Conservation (phyloP, 2,888 invertebrate species). For the Cataglyphis cursor region DNA sequence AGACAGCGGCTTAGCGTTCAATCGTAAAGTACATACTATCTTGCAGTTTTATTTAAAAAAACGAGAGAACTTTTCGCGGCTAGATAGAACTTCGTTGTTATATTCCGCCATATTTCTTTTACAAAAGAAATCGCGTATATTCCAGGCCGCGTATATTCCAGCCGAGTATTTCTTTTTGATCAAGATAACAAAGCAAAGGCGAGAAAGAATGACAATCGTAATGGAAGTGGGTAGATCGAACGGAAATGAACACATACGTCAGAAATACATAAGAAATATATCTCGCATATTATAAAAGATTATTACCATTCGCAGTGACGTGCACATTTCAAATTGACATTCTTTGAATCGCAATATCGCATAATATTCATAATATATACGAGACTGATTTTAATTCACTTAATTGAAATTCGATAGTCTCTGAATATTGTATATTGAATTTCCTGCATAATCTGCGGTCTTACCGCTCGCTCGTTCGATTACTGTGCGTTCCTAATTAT, state of each 20-base stretch:
- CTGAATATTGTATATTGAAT: slow-evolving; percentile 16
- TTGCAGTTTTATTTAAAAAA: not conserved
- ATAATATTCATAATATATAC: slow-evolving; percentile 1
- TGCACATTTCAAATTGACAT: not conserved
- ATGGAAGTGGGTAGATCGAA: not conserved
- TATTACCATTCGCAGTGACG: not conserved
- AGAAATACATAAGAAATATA: not conserved
- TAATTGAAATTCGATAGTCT: slow-evolving; percentile 37
- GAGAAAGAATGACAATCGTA: not conserved
- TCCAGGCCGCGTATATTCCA: not conserved
- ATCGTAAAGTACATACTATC: slow-evolving; percentile 40
- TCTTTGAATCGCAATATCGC: not conserved
- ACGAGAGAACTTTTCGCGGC: not conserved
- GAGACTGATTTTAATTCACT: slow-evolving; percentile 17
- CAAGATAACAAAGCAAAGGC: not conserved
- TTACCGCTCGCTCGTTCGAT: slow-evolving; percentile 11
- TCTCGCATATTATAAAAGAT: not conserved
- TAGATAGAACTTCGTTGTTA: not conserved
- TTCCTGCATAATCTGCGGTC: slow-evolving; percentile 14
- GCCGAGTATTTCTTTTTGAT: not conserved
- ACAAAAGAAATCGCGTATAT: not conserved
- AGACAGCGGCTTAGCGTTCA: slow-evolving; percentile 19
- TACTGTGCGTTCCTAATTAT: slow-evolving; percentile 16
- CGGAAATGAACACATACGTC: not conserved
- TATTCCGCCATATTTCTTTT: not conserved